Conservation (phyloP, 2,797 vertebrate genomes). For the Nothura maculosa region DNA sequence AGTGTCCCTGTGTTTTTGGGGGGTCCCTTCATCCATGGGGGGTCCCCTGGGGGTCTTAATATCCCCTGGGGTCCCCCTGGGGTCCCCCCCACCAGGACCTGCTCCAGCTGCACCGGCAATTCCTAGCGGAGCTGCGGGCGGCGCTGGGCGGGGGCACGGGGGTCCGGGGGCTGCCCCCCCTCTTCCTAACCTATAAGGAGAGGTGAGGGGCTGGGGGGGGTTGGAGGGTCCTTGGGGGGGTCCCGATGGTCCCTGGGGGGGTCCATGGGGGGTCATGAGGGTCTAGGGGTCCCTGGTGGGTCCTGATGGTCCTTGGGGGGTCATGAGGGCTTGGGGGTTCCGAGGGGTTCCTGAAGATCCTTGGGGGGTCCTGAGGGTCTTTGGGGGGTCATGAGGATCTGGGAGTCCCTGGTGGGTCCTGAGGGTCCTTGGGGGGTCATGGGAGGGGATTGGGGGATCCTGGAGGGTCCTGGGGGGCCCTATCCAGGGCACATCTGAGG, state of each 20-base stretch:
- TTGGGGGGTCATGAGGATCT: neutral
- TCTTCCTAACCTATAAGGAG: slow-evolving; percentile 92
- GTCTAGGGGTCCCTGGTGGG: neutral
- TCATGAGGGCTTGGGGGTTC: too few relatives aligned
- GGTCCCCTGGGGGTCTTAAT: too few relatives aligned
- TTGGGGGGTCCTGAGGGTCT: neutral
- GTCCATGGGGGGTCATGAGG: neutral
- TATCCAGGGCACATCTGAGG: too few relatives aligned
- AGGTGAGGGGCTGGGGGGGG: slow-evolving; percentile 77
- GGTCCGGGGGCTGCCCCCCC: slow-evolving; percentile 84
- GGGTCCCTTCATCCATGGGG: too few relatives aligned
- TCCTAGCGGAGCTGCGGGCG: slow-evolving; percentile 85
- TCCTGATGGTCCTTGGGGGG: neutral
- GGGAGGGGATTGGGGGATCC: too few relatives aligned
- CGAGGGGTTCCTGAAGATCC: neutral
- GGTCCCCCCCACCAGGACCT: slow-evolving; percentile 82
- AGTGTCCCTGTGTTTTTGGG: too few relatives aligned
- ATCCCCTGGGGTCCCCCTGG: too few relatives aligned
- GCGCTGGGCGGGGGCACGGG: slow-evolving; percentile 73
- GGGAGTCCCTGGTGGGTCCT: too few relatives aligned
- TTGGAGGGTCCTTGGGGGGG: neutral
- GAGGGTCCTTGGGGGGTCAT: neutral
- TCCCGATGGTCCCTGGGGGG: neutral
- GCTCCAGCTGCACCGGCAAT: slow-evolving; percentile 81
- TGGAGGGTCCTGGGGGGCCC: too few relatives aligned